These are phyloP conservation scores for Drosophila leonis DNA, from an alignment of 2,888 invertebrate species.

Conservation along the genomic window DNA sequence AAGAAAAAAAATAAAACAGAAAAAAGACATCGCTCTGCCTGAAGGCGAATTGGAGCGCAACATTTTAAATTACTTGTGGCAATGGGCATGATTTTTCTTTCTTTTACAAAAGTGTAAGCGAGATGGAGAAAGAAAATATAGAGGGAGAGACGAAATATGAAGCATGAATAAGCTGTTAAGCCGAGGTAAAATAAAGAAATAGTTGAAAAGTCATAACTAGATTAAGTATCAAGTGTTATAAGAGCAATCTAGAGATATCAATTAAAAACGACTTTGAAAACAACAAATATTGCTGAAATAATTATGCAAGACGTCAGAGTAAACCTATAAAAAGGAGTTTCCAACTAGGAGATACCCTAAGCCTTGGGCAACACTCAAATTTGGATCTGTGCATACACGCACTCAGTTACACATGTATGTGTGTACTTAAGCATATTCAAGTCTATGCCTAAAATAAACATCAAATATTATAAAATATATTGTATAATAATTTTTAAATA, in stretches of 20 bases:
- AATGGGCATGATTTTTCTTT: slow-evolving; percentile 51
- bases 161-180: not conserved
- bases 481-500: too few relatives aligned
- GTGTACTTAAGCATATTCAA: too few relatives aligned
- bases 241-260: not conserved
- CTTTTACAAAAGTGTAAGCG: slow-evolving; percentile 5
- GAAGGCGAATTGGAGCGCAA: slow-evolving; percentile 67
- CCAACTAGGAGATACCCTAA: not conserved
- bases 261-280: not conserved
- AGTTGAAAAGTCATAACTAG: not conserved
- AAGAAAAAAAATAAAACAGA: slow-evolving; percentile 1
- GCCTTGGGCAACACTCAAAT: not conserved
- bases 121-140: not conserved
- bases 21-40: slow-evolving; percentile 53
- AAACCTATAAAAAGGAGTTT: not conserved
- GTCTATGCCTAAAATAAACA: too few relatives aligned
- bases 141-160: not conserved
- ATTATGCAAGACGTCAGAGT: not conserved
- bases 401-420: too few relatives aligned
- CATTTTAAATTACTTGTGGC: slow-evolving; percentile 70
- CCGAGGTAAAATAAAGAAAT: slow-evolving; percentile 1
- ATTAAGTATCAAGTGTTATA: not conserved
- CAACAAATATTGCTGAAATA: not conserved
- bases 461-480: too few relatives aligned
- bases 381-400: too few relatives aligned